These are phyloP conservation scores for Siphonodentalium dalli DNA, from an alignment of 2,888 invertebrate genomes.

Conservation along the genomic window DNA sequence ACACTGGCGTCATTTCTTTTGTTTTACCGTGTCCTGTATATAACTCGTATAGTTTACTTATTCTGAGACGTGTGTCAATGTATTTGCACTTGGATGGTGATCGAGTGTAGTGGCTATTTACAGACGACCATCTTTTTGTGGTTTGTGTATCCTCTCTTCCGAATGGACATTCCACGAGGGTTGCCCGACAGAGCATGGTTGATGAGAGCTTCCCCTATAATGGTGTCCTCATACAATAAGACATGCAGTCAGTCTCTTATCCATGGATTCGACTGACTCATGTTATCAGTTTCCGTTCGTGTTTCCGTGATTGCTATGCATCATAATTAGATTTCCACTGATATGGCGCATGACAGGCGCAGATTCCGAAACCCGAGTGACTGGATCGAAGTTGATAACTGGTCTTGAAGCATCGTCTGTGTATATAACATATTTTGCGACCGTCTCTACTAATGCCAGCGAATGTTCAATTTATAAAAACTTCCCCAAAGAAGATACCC, in stretches of 20 bases:
- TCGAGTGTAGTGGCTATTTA: constrained; percentile 9
- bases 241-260: constrained; percentile 1
- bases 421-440: too few relatives aligned
- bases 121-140: neutral
- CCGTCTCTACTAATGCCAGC: too few relatives aligned
- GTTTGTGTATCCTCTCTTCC: constrained; percentile 4
- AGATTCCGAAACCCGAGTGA: too few relatives aligned
- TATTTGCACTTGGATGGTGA: constrained; percentile 4
- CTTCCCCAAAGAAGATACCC: too few relatives aligned
- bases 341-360: too few relatives aligned
- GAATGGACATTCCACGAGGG: neutral
- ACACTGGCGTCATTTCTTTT: neutral
- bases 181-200: neutral
- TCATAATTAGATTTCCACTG: too few relatives aligned
- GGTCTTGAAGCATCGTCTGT: too few relatives aligned
- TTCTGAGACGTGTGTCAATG: constrained; percentile 4
- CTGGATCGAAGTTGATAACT: too few relatives aligned
- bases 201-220: constrained; percentile 2
- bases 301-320: too few relatives aligned
- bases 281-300: too few relatives aligned
- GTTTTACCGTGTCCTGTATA: constrained; percentile 3
- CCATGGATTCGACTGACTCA: neutral
- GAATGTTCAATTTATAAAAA: too few relatives aligned
- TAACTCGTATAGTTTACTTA: constrained; percentile 5
- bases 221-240: constrained; percentile 5